Percentiles rank a stretch among this genome's conserved stretches.
phyloP scores from a whole-genome alignment of 2,888 invertebrate genomes.

The Dryomyza anilis region DNA sequence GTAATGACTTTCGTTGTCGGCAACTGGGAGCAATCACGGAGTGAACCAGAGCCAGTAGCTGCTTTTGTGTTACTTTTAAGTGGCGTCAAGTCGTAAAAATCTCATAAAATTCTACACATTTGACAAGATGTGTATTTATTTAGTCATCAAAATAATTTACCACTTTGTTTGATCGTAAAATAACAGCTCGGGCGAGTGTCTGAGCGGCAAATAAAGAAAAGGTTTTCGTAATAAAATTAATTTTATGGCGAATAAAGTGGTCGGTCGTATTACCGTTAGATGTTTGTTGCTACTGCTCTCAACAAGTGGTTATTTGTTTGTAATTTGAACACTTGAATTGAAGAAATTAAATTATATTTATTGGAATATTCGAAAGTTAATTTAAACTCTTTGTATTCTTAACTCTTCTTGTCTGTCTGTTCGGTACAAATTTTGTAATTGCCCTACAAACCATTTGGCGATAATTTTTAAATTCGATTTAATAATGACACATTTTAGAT shows the following conservation, averaged over 20 bases:
- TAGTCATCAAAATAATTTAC: constrained; percentile 15
- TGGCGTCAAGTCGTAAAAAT: constrained; percentile 61
- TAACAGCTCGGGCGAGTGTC: constrained; percentile 34
- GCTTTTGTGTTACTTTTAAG: constrained; percentile 30
- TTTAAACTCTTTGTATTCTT: too few relatives aligned
- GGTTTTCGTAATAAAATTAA: constrained; percentile 46
- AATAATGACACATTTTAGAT: too few relatives aligned
- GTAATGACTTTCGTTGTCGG: too few relatives aligned
- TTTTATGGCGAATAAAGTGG: constrained; percentile 53
- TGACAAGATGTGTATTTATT: constrained; percentile 9
- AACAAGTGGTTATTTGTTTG: constrained; percentile 22
- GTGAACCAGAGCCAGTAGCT: background rate
- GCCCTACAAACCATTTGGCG: too few relatives aligned
- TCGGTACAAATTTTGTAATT: too few relatives aligned
- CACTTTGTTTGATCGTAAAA: constrained; percentile 5
- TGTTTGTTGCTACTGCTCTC: constrained; percentile 13
- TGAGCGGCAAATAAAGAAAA: constrained; percentile 41
- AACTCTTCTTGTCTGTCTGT: too few relatives aligned
- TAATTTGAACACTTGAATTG: too few relatives aligned
- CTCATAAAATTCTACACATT: constrained; percentile 46
- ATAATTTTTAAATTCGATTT: too few relatives aligned
- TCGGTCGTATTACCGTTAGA: constrained; percentile 26
- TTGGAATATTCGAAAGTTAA: too few relatives aligned
- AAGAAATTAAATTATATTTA: too few relatives aligned
- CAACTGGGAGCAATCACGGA: background rate